These are phyloP conservation scores for Ommatoiulus sabulosus DNA, from an alignment of 2,888 invertebrate species.

Conservation along the genomic window DNA sequence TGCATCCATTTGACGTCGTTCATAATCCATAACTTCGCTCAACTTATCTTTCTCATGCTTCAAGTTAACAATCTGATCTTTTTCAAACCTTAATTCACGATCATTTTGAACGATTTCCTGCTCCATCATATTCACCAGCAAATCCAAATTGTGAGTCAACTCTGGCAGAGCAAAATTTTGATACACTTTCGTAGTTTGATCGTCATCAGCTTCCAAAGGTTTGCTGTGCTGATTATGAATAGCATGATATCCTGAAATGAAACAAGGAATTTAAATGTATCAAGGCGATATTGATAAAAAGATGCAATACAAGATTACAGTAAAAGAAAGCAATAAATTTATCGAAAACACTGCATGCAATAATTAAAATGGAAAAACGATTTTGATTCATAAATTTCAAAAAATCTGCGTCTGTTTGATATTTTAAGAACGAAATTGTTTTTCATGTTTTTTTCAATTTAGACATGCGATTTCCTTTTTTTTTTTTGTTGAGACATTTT, in stretches of 20 bases:
- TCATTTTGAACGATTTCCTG: conserved; percentile 93
- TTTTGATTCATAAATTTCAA: no score
- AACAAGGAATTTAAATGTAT: background rate
- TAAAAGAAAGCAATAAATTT: no score
- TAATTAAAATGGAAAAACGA: no score
- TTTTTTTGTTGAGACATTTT: no score
- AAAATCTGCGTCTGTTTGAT: no score
- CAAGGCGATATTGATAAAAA: background rate
- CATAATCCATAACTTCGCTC: conserved; percentile 76
- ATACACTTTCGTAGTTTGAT: conserved; percentile 64
- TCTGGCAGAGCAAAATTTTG: conserved; percentile 79
- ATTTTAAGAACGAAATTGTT: no score
- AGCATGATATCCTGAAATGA: conserved; percentile 88
- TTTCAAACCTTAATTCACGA: conserved; percentile 79
- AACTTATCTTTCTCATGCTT: conserved; percentile 83
- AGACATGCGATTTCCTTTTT: background rate
- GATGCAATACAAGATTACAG: no score
- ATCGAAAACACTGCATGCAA: no score
- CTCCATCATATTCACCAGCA: conserved; percentile 93
- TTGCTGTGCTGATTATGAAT: conserved; percentile 77
- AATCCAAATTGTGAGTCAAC: conserved; percentile 89
- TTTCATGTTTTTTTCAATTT: no score
- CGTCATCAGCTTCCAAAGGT: conserved; percentile 73
- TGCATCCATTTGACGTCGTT: conserved; percentile 79
- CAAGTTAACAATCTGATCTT: conserved; percentile 82